Evolutionary conservation across 2,797 vertebrate species (phyloP).

Genomic region (Taenioides sp.): DNA sequence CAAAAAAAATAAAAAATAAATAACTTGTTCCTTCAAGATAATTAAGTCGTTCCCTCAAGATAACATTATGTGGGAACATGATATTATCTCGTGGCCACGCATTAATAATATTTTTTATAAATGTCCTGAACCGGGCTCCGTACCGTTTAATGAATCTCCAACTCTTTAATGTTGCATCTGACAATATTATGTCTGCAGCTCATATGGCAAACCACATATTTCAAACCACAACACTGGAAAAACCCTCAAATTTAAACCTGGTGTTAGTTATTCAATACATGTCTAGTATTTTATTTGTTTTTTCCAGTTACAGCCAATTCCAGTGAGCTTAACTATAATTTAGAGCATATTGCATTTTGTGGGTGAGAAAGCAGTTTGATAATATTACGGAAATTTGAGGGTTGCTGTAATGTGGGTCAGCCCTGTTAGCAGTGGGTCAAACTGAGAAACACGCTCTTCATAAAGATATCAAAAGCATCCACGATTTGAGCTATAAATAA

Average conservation of each 20-base stretch:
- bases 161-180: neutral
- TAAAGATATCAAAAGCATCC: slow-evolving; percentile 1
- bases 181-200: neutral
- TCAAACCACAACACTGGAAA: neutral
- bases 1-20: too few relatives aligned
- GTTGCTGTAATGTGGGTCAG: neutral
- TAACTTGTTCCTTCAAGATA: too few relatives aligned
- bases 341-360: neutral
- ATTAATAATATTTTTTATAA: too few relatives aligned
- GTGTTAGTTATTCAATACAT: neutral
- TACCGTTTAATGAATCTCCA: neutral
- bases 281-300: neutral
- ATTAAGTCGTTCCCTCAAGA: too few relatives aligned
- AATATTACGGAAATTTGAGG: neutral
- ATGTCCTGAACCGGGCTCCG: too few relatives aligned
- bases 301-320: neutral
- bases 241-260: neutral
- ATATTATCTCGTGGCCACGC: too few relatives aligned
- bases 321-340: neutral
- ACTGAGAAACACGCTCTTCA: neutral
- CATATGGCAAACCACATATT: neutral
- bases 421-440: neutral
- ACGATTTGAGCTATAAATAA: neutral
- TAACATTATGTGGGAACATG: too few relatives aligned
- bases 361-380: neutral